Percentiles rank a stretch among this genome's conserved stretches.
These are phyloP conservation scores for Epizoanthus stellaris DNA, from an alignment of 92 coral and sea anemone genomes.

Conservation along the genomic window DNA sequence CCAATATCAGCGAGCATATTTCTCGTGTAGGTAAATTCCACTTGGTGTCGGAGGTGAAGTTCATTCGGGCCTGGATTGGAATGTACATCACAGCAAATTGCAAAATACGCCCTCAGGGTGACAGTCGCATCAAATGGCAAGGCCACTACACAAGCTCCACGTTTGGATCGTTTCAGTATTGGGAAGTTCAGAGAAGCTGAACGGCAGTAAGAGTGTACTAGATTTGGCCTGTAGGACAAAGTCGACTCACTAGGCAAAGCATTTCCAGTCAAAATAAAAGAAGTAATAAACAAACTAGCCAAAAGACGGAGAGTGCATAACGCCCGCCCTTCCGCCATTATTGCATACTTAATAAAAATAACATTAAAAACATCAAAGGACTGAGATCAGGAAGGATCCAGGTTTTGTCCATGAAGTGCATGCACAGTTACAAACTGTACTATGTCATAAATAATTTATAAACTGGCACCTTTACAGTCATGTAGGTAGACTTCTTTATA, in stretches of 20 bases:
- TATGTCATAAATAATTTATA: no score
- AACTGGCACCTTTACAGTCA: no score
- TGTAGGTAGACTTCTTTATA: no score
- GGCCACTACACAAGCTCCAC: slow-evolving; percentile 12
- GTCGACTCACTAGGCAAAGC: slow-evolving; percentile 12
- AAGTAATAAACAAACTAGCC: not conserved
- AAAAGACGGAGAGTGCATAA: not conserved
- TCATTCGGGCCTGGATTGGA: slow-evolving; percentile 5
- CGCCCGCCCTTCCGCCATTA: not conserved
- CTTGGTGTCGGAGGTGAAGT: not conserved
- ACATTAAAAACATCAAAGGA: no score
- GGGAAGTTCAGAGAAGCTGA: slow-evolving; percentile 3
- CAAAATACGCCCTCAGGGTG: not conserved
- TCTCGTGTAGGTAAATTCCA: slow-evolving; percentile 7
- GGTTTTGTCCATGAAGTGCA: no score
- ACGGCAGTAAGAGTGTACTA: not conserved
- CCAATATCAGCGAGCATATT: slow-evolving; percentile 14
- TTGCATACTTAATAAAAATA: no score
- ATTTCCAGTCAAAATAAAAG: slow-evolving; percentile 11
- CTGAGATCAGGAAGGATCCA: no score
- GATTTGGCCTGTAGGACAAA: not conserved
- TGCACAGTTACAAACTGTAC: no score
- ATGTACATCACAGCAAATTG: slow-evolving; percentile 8
- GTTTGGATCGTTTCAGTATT: not conserved
- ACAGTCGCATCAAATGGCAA: not conserved